Base-by-base conservation (phyloP, 2,113 vertebrate genomes). In the Todiramphus chloris region DNA sequence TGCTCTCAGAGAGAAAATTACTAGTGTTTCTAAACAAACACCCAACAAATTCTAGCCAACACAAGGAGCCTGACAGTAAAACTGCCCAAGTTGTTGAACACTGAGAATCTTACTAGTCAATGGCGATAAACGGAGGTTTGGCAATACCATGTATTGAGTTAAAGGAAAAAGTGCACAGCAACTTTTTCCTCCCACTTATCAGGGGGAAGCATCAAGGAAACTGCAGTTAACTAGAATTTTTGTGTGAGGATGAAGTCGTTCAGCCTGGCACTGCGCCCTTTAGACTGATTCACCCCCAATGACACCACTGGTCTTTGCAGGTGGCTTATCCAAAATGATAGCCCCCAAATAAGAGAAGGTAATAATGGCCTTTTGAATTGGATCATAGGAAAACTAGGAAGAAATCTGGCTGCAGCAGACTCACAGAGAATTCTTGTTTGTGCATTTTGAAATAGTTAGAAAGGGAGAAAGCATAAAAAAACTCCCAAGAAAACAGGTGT, bases 11-110 rank as follows among this genome's bases (percentile, higher is more conserved):
- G 13, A 50, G 33, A 66, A 77, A 93, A 92, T 55, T 0, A 37
- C 59, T 35, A 59, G 16, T 53, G 48, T 83, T 94, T 89, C 79
- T 77, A 87, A 74, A 84, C 64, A 90, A 39, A 16, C 28, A 63
- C 17, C 9, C 51, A 96, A 75, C 7, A 78, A 93, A 76, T 90
- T 51, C 33, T 30, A 80, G 50, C 27, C 50, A 80, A 72, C 5
- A 51, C 35, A 80, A 81, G 14, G 12, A 69, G 12, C 41, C 79
- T 74, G 28, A 56, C 28, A 73, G 46, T 56, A 79, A 83, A 83
- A 51, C 5, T 68, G 23, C 43, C 20, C 1, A 3, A 69, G 21
- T n/a, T 73, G 33, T 5, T 62, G 17, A 87, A 62, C 13, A 5
- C 10, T 37, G 63, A 2, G 11, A 43, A 63, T 74, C 28, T 87